phyloP scores from a whole-genome alignment of 2,797 vertebrate species.

The Lagorchestes hirsutus region DNA sequence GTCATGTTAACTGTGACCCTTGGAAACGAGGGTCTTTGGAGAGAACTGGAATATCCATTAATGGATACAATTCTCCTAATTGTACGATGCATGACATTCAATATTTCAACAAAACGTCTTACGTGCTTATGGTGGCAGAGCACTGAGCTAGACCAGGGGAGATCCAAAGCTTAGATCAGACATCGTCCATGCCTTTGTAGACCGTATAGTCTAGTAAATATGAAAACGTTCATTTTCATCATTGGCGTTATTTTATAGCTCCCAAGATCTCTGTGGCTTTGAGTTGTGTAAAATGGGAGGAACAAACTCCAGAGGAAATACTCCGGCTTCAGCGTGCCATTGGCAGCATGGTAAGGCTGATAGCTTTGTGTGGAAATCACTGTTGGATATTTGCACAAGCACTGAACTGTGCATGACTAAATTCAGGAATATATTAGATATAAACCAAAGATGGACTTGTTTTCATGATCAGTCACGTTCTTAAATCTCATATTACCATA shows the following conservation, averaged over 20 bases:
- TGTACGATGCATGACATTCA: neutral
- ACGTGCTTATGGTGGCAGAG: neutral
- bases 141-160: neutral
- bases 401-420: constrained; percentile 39
- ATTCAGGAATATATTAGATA: constrained; percentile 20
- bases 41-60: neutral
- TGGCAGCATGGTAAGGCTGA: constrained; percentile 88
- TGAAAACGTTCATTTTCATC: constrained; percentile 14
- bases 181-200: neutral
- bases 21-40: neutral
- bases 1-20: neutral
- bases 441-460: neutral
- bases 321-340: constrained; percentile 90
- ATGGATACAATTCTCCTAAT: neutral
- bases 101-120: neutral
- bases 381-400: constrained; percentile 49
- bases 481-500: neutral
- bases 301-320: constrained; percentile 92
- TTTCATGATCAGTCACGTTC: constrained; percentile 1
- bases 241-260: constrained; percentile 84
- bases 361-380: constrained; percentile 31
- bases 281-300: constrained; percentile 95
- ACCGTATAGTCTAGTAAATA: neutral
- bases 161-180: neutral
- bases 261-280: constrained; percentile 90